These are phyloP conservation scores for Eupithecia insigniata DNA, from an alignment of 2,888 invertebrate genomes.

Conservation along the genomic window DNA sequence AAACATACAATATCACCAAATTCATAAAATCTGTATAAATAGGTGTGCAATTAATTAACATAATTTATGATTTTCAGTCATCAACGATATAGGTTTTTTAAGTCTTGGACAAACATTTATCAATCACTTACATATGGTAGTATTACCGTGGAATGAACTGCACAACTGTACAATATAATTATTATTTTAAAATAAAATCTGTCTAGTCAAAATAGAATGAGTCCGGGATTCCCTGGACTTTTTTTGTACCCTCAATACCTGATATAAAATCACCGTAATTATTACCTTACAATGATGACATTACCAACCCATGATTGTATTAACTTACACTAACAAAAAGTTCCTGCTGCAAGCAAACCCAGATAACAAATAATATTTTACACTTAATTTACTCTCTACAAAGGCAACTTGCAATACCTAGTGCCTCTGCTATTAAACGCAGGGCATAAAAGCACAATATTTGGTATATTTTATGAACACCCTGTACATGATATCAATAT, in stretches of 20 bases:
- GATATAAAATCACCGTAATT: constrained; percentile 8
- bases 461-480: constrained; percentile 81
- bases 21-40: constrained; percentile 35
- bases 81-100: constrained; percentile 47
- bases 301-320: constrained; percentile 17
- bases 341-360: constrained; percentile 12
- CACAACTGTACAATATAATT: constrained; percentile 33
- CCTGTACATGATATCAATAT: constrained; percentile 83
- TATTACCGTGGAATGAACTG: constrained; percentile 40
- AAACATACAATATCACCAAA: constrained; percentile 57
- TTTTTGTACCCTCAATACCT: constrained; percentile 30
- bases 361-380: constrained; percentile 19
- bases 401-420: constrained; percentile 77
- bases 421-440: constrained; percentile 48
- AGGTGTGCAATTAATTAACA: constrained; percentile 40
- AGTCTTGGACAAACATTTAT: constrained; percentile 42
- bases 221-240: constrained; percentile 29
- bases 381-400: constrained; percentile 53
- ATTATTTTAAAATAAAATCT: constrained; percentile 19
- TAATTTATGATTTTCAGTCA: constrained; percentile 45
- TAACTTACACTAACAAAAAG: constrained; percentile 22
- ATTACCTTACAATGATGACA: constrained; percentile 16
- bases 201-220: constrained; percentile 19
- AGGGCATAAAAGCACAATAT: constrained; percentile 80
- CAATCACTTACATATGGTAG: constrained; percentile 32